Conservation (phyloP, 2,888 invertebrate genomes). For the Zelleria hepariella region DNA sequence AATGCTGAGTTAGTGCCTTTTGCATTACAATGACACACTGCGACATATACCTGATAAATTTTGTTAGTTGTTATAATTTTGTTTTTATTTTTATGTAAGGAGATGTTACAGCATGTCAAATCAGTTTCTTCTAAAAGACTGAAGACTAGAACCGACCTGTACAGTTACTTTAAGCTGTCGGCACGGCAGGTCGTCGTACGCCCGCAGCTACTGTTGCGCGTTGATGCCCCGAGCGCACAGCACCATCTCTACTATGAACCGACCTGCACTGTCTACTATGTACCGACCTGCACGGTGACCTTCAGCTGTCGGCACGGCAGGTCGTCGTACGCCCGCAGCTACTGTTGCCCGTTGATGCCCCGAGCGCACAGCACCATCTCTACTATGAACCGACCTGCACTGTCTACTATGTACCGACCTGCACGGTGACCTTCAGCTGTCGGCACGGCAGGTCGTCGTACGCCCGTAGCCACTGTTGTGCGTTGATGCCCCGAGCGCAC, state of each 20-base stretch:
- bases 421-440: slow-evolving; percentile 89
- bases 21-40: no score
- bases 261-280: no score
- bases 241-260: slow-evolving; percentile 94
- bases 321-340: slow-evolving; percentile 87
- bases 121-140: no score
- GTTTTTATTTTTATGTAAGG: no score
- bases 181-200: slow-evolving; percentile 91
- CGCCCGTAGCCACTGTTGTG: slow-evolving; percentile 83
- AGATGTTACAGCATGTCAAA: no score
- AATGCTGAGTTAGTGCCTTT: no score
- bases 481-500: slow-evolving; percentile 83
- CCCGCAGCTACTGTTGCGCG: slow-evolving; percentile 82
- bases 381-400: no score
- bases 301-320: slow-evolving; percentile 91
- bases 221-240: slow-evolving; percentile 86
- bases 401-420: no score
- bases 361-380: no score
- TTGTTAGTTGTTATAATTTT: no score
- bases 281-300: no score
- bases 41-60: no score
- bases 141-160: slow-evolving; percentile 62
- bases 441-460: slow-evolving; percentile 91
- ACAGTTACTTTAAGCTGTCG: slow-evolving; percentile 90
- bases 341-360: slow-evolving; percentile 79